These are phyloP conservation scores for Apogon hyalosoma DNA, from an alignment of 2,797 vertebrate species.

Conservation along the genomic window DNA sequence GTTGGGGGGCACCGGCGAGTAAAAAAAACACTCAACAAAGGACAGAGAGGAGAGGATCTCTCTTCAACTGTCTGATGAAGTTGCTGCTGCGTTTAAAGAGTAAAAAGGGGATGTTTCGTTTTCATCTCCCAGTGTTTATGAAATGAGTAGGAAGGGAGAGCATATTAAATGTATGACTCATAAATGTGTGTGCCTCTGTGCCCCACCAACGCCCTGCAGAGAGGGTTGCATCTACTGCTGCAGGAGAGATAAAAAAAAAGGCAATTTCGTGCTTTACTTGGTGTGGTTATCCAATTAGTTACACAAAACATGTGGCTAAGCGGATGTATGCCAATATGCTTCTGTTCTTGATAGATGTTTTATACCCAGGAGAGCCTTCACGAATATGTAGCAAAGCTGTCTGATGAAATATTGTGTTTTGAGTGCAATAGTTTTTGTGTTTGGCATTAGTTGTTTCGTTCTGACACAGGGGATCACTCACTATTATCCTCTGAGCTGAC, in stretches of 20 bases:
- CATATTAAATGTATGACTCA: slow-evolving; percentile 84
- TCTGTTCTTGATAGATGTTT: slow-evolving; percentile 74
- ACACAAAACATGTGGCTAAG: slow-evolving; percentile 81
- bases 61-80: slow-evolving; percentile 48
- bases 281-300: slow-evolving; percentile 86
- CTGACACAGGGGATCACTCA: slow-evolving; percentile 55
- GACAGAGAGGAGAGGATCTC: slow-evolving; percentile 57
- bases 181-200: slow-evolving; percentile 78
- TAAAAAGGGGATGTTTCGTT: slow-evolving; percentile 64
- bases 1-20: slow-evolving; percentile 42
- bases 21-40: slow-evolving; percentile 47
- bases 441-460: slow-evolving; percentile 58
- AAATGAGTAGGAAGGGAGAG: slow-evolving; percentile 81
- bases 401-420: slow-evolving; percentile 78
- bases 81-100: slow-evolving; percentile 45
- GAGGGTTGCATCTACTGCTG: slow-evolving; percentile 77
- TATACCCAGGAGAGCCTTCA: slow-evolving; percentile 66
- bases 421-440: slow-evolving; percentile 74
- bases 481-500: slow-evolving; percentile 67
- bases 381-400: slow-evolving; percentile 68
- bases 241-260: slow-evolving; percentile 73
- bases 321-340: slow-evolving; percentile 76
- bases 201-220: slow-evolving; percentile 79
- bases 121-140: slow-evolving; percentile 74
- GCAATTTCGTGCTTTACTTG: slow-evolving; percentile 83